Base-by-base conservation (phyloP, 2,888 invertebrate genomes). In the Nipponacmea schrenckii region DNA sequence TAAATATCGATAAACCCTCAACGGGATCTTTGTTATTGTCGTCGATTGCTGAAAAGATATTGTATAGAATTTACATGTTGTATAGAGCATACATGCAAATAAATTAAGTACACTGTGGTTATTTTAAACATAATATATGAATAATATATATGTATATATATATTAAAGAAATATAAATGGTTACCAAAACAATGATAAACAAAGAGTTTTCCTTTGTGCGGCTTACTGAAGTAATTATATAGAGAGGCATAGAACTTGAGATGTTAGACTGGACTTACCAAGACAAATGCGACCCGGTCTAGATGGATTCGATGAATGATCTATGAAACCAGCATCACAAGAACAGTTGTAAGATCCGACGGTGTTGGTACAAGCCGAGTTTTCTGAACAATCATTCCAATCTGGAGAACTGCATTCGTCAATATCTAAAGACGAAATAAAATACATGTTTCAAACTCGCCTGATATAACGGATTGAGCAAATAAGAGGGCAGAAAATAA, bases 331-430 rank as follows among this genome's bases (percentile, higher is more conserved):
- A 2, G 50, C 12, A 24, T 65, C 50, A 65, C 82, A 83, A 3
- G 71, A 64, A 71, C 82, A 83, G 31, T 68, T 71, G 66, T 79
- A 83, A 20, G 77, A 69, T 8, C 82, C 82, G 5, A 71, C 71
- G 15, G 69, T 68, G 68, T 83, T 81, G 7, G 24, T 56, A 70
- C 82, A 83, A 0, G 62, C 24, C 1, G 82, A 77, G 69, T 78
- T 72, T 27, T 69, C 67, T 8, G 80, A 77, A 70, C 82, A 83
- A 24, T 77, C 77, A 45, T 81, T 78, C 74, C 76, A 73, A 2
- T 66, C 66, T 14, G 71, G 27, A 48, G 67, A 70, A 4, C 48
- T 66, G 72, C 82, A 83, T 69, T 83, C 82, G 68, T 81, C 74
- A 14, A 83, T 65, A 73, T 80, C 82, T 81, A 72, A n/a, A 74